Evolutionary conservation across 2,113 vertebrate genomes (phyloP), one percentile per base, ranked within the genome.

Genomic region (Scomber colias): DNA sequence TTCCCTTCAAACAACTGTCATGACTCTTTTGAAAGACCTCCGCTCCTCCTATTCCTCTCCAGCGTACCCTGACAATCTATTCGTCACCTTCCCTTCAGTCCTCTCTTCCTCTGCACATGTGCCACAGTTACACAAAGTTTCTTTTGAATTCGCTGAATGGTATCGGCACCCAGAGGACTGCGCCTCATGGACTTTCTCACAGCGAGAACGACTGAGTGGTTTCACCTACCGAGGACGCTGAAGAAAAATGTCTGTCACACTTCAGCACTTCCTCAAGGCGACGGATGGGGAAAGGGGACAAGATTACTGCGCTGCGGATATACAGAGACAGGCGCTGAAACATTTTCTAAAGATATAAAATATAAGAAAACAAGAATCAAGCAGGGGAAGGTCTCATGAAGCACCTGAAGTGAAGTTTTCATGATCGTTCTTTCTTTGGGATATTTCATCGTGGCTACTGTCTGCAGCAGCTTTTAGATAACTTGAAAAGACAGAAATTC

Each of bases 101-200:
- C 19, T 16, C 67, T 83, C 65, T 30, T 75, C 68, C 60, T 76
- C 31, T 46, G 77, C 73, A 68, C 72, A 66, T 66, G 71, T 70
- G 78, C 57, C 69, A 79, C 3, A 21, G 57, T 60, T 59, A 51
- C 80, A 82, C 84, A 75, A 53, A 80, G 72, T 73, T 89, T 48
- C 82, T 78, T 87, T 89, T 85, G 81, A 88, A 80, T 85, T 79
- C 14, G 27, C 76, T 87, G 85, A 88, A 86, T 87, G 79, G 75
- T 79, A 75, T 76, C 45, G 51, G 57, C 69, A 21, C 83, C 67
- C 73, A 11, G 77, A 87, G 84, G 77, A 80, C 71, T 13, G 40
- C 0, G 31, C 21, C 88, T 83, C 77, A n/a, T 21, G 83, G 66
- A 72, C 68, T 70, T 24, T 73, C 81, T 81, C 64, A 19, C 62